Percentiles rank a stretch among this genome's conserved stretches.
Evolutionary conservation across 2,113 vertebrate species (phyloP).

Genomic region (Xenopus laevis): DNA sequence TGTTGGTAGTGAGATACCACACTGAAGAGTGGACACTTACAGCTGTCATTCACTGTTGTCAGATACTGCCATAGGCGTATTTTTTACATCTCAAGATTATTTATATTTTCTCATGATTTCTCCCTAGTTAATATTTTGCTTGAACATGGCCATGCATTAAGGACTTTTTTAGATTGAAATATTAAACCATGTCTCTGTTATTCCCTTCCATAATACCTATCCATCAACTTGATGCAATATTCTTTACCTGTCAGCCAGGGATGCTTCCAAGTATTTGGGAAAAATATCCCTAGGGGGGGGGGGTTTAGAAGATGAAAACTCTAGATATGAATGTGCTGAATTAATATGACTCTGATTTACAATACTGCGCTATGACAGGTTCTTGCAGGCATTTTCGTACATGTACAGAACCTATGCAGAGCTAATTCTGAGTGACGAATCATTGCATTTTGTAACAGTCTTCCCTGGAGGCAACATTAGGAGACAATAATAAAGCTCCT

Average conservation of each 20-base stretch:
- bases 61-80: too few relatives aligned
- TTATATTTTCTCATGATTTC: too few relatives aligned
- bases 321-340: conserved; percentile 26
- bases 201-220: too few relatives aligned
- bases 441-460: neutral
- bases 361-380: conserved; percentile 20
- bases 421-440: conserved; percentile 11
- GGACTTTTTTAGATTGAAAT: too few relatives aligned
- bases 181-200: too few relatives aligned
- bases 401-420: neutral
- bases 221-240: too few relatives aligned
- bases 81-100: too few relatives aligned
- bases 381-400: conserved; percentile 13
- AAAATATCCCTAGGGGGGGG: conserved; percentile 12
- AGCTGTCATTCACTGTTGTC: too few relatives aligned
- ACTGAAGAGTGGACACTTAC: too few relatives aligned
- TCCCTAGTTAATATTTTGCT: too few relatives aligned
- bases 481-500: neutral
- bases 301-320: conserved; percentile 27
- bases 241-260: conserved; percentile 27
- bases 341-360: conserved; percentile 33
- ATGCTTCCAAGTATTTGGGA: conserved; percentile 33
- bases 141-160: too few relatives aligned
- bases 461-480: conserved; percentile 8
- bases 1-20: too few relatives aligned